Conservation (phyloP, 2,797 vertebrate genomes). For the Pteropus rufus region DNA sequence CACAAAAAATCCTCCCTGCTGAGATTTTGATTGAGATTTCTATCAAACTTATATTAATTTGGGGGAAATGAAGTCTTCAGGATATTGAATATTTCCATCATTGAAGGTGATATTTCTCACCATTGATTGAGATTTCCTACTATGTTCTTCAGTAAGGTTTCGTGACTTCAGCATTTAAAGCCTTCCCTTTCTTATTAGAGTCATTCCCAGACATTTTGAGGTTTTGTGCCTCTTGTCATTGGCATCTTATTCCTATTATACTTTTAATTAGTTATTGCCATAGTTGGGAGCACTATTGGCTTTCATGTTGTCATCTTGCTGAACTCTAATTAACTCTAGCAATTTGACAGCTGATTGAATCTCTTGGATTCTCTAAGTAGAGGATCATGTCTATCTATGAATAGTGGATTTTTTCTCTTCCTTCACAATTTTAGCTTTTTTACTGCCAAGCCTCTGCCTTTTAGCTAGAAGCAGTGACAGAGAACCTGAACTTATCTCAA, state of each 20-base stretch:
- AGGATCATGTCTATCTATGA: not conserved
- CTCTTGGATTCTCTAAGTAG: not conserved
- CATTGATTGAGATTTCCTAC: not conserved
- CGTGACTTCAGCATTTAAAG: not conserved
- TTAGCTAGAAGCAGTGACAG: not conserved
- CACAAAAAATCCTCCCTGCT: not conserved
- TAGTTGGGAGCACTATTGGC: not conserved
- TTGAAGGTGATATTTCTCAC: not conserved
- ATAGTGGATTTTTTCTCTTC: conserved; percentile 1
- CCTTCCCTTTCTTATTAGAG: not conserved
- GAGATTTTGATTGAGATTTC: not conserved
- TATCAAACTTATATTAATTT: not conserved
- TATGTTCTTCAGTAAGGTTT: not conserved
- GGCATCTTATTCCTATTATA: not conserved
- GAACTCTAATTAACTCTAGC: conserved; percentile 22
- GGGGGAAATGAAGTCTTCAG: not conserved
- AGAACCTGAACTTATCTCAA: conserved; percentile 16
- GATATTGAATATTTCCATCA: not conserved
- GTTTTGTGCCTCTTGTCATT: not conserved
- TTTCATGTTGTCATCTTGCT: not conserved
- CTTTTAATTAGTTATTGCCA: not conserved
- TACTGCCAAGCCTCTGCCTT: conserved; percentile 8
- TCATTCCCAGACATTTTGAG: not conserved
- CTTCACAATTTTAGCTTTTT: conserved; percentile 37
- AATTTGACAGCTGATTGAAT: conserved; percentile 23